phyloP scores from a whole-genome alignment of 37 sponge, comb jelly and placozoan species.

The Beroe forskalii region DNA sequence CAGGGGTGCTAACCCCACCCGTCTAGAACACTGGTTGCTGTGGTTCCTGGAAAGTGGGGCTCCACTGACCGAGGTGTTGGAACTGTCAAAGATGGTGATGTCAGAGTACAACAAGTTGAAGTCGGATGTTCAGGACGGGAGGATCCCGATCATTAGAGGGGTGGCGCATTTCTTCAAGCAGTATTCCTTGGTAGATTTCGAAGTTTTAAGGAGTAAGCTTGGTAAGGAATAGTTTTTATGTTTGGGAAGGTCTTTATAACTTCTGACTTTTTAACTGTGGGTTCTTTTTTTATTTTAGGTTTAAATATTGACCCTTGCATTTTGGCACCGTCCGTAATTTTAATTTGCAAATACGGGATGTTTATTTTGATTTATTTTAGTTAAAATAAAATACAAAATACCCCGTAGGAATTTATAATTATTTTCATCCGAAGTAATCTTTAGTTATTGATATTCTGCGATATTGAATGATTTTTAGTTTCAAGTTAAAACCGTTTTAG shows the following conservation, averaged over 20 bases:
- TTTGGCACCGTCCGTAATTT: background rate
- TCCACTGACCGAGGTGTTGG: background rate
- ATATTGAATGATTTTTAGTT: too few species aligned
- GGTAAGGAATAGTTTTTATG: too few species aligned
- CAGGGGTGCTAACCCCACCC: conserved; percentile 21
- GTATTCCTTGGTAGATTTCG: conserved; percentile 19
- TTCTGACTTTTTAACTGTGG: too few species aligned
- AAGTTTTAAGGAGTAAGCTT: background rate
- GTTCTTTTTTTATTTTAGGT: background rate
- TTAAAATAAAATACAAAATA: too few species aligned
- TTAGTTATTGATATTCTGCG: too few species aligned
- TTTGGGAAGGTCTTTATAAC: too few species aligned
- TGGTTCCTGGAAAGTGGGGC: conserved; percentile 15
- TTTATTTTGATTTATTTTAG: too few species aligned
- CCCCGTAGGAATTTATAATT: too few species aligned
- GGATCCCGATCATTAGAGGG: background rate
- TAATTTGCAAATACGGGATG: too few species aligned
- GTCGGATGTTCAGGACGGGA: background rate
- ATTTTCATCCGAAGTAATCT: too few species aligned
- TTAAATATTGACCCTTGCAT: background rate
- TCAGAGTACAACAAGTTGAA: background rate
- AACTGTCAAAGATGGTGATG: background rate
- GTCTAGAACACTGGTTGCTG: conserved; percentile 52
- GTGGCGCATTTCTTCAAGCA: conserved; percentile 46
- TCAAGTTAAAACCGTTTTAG: too few species aligned